These are phyloP conservation scores for Heteropelma amictum DNA, from an alignment of 2,888 invertebrate genomes.

Conservation along the genomic window DNA sequence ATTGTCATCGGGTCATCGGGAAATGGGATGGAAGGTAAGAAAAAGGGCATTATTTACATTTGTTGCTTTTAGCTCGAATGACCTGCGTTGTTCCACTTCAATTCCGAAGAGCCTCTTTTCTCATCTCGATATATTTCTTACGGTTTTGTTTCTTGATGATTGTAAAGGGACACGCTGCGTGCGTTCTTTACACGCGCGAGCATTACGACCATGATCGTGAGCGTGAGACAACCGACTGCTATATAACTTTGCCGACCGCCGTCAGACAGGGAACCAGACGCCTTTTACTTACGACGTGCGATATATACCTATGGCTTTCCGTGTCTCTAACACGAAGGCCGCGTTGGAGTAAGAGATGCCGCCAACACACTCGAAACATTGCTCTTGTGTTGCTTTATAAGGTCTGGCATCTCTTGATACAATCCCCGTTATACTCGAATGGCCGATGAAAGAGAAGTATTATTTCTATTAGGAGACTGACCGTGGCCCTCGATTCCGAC, in stretches of 20 bases:
- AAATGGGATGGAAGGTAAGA: too few relatives aligned
- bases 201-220: conserved; percentile 43
- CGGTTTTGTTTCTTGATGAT: conserved; percentile 1
- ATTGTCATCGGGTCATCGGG: too few relatives aligned
- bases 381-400: conserved; percentile 15
- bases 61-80: too few relatives aligned
- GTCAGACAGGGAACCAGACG: conserved; percentile 49
- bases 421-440: conserved; percentile 25
- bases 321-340: background rate
- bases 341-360: conserved; percentile 10
- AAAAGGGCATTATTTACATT: too few relatives aligned
- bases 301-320: conserved; percentile 37
- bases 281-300: conserved; percentile 55
- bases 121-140: background rate
- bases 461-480: background rate
- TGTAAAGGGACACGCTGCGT: conserved; percentile 40
- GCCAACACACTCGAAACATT: conserved; percentile 29
- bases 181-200: conserved; percentile 3
- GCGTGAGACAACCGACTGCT: conserved; percentile 6
- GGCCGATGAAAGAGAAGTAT: background rate
- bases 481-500: background rate
- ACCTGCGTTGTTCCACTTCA: too few relatives aligned
- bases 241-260: conserved; percentile 4
- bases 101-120: too few relatives aligned
- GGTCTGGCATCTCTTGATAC: conserved; percentile 19